phyloP scores from a whole-genome alignment of 1,140 invertebrate genomes.

The Ephestia elutella region DNA sequence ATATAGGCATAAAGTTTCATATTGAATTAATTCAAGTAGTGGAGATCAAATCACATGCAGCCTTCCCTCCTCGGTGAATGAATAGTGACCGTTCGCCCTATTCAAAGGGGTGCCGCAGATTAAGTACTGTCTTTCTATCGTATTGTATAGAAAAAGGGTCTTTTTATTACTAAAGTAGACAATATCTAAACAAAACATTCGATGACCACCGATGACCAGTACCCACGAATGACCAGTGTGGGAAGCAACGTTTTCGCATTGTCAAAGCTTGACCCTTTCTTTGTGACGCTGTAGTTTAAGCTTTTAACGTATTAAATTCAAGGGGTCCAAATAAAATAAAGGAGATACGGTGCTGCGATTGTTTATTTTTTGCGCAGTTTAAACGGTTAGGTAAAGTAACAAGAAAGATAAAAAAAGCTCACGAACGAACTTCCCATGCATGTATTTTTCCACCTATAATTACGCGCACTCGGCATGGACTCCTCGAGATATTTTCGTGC shows the following conservation, averaged over 20 bases:
- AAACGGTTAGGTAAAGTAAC: conserved; percentile 61
- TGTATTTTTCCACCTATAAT: conserved; percentile 72
- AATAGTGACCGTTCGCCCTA: conserved; percentile 45
- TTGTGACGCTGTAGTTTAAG: conserved; percentile 44
- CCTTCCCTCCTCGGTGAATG: conserved; percentile 7
- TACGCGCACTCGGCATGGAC: conserved; percentile 64
- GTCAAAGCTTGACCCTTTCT: conserved; percentile 56
- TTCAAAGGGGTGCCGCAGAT: conserved; percentile 50
- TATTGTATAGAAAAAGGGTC: conserved; percentile 47
- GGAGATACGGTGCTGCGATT: conserved; percentile 37
- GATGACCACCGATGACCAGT: conserved; percentile 67
- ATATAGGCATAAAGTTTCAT: conserved; percentile 1
- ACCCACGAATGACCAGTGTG: conserved; percentile 53
- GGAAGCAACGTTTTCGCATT: conserved; percentile 37
- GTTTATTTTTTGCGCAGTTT: conserved; percentile 56
- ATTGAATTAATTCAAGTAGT: conserved; percentile 6
- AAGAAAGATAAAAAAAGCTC: conserved; percentile 51
- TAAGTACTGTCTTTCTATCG: conserved; percentile 51
- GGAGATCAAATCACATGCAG: neutral
- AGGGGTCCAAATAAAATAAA: conserved; percentile 44
- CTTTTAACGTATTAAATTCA: conserved; percentile 40
- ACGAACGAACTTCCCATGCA: conserved; percentile 58
- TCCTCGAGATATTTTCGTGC: conserved; percentile 67
- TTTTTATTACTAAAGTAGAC: conserved; percentile 52
- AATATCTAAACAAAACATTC: conserved; percentile 54